A percentile compares a stretch with the other conserved stretches of the same genome.
These are phyloP conservation scores for Escarpia spicata DNA, from an alignment of 2,888 invertebrate species.

Conservation along the genomic window DNA sequence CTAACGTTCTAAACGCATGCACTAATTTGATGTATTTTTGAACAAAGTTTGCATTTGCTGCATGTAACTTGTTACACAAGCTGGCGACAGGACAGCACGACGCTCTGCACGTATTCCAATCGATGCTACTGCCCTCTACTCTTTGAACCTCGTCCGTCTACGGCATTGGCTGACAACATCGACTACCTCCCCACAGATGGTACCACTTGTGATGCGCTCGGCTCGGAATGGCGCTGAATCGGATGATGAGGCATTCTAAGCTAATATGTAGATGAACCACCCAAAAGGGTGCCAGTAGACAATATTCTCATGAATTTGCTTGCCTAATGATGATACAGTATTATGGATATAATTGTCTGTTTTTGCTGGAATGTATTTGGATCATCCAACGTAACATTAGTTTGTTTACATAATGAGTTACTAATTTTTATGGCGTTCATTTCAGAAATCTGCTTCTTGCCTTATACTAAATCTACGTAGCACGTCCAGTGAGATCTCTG, in stretches of 20 bases:
- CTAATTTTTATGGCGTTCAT: background rate
- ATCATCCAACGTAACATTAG: background rate
- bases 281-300: background rate
- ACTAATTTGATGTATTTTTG: background rate
- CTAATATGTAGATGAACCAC: background rate
- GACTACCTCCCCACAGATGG: background rate
- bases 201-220: background rate
- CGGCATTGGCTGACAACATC: background rate
- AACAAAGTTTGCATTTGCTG: background rate
- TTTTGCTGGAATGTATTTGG: background rate
- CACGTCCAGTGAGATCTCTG: background rate
- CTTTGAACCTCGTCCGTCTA: background rate
- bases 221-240: background rate
- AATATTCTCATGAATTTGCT: background rate
- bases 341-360: background rate
- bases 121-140: background rate
- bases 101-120: background rate
- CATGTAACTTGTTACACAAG: slow-evolving; percentile 3
- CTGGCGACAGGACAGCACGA: background rate
- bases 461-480: background rate
- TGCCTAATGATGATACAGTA: background rate
- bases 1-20: slow-evolving; percentile 11
- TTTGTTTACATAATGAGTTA: background rate
- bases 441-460: background rate
- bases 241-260: background rate